A percentile compares a stretch with the other conserved stretches of the same genome.
phyloP scores from a whole-genome alignment of 2,888 invertebrate species.

The Leptopilina myrica region DNA sequence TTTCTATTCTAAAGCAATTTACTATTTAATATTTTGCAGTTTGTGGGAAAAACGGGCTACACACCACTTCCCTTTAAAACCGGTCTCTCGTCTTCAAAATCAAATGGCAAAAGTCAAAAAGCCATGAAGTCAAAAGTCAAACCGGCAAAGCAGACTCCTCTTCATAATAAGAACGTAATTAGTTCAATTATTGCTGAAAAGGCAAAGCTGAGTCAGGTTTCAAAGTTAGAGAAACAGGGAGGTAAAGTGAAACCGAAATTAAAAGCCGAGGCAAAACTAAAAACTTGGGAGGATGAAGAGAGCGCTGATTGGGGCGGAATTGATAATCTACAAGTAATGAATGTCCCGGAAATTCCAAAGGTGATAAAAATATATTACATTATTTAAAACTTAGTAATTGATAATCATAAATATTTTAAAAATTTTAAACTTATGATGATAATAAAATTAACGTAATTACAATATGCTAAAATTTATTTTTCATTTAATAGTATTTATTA shows the following conservation, averaged over 20 bases:
- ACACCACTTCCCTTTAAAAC: constrained; percentile 68
- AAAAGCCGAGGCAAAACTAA: constrained; percentile 84
- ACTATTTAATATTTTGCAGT: constrained; percentile 55
- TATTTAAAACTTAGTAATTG: background rate
- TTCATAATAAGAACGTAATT: constrained; percentile 72
- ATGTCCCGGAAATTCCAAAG: constrained; percentile 3
- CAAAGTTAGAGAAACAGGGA: constrained; percentile 71
- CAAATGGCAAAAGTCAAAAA: constrained; percentile 63
- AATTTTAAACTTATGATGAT: no score
- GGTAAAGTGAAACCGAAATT: constrained; percentile 85
- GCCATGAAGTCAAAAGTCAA: constrained; percentile 66
- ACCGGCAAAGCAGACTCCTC: constrained; percentile 69
- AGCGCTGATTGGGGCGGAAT: constrained; percentile 72
- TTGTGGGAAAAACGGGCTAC: constrained; percentile 64
- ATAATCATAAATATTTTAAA: no score
- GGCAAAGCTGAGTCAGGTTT: constrained; percentile 70
- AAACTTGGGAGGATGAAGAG: constrained; percentile 80
- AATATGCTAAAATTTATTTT: no score
- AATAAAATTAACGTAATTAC: no score
- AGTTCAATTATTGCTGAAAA: constrained; percentile 74
- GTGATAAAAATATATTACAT: background rate
- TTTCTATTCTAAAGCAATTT: background rate
- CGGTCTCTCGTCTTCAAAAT: constrained; percentile 61
- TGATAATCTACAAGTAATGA: constrained; percentile 34
- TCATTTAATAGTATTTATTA: no score